Base-by-base conservation (phyloP, 2,113 vertebrate species). In the Atrichornis clamosus region DNA sequence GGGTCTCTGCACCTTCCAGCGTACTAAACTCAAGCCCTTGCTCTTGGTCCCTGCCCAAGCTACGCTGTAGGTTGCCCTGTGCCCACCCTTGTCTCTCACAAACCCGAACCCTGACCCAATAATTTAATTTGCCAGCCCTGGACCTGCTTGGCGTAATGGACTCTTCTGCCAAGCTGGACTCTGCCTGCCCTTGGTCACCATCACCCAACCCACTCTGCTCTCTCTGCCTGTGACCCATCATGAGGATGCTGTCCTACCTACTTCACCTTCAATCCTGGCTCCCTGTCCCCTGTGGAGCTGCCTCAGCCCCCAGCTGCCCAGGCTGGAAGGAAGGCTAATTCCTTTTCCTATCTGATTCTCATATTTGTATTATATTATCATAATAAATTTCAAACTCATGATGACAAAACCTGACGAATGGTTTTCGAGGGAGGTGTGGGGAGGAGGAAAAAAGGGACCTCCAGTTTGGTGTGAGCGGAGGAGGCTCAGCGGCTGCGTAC, bases 401-500 rank as follows among this genome's bases (percentile, higher is more conserved):
- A 55, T 10, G 20, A 30, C 28, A 19, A 72, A 91, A 63, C 6
- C 27, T 4, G 20, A 73, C 17, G 56, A 85, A 59, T 18, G 9
- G 5, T 24, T 91, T 49, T 55, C 22, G 47, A 75, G 28, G 79
- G 16, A 32, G 7, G 19, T 15, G 28, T 19, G 10, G 76, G 32
- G 23, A 73, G 22, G 24, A 73, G 14, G 12, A 17, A 27, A 20
- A 44, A 13, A 18, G 11, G 6, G 39, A 22, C 4, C 9, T 56
- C 8, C 30, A 46, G 28, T 77, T 77, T 56, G n/a, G 17, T 19
- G 22, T 16, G 11, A 42, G 59, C 1, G 0, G 60, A 52, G 49
- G 22, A 52, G 13, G n/a, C 21, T 87, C 2, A 0, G 46, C 5
- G 7, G 5, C 35, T 56, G 49, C 0, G 0, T 13, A 15, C 17